Evolutionary conservation across 2,888 invertebrate genomes (phyloP).

Genomic region (Achlya flavicornis): DNA sequence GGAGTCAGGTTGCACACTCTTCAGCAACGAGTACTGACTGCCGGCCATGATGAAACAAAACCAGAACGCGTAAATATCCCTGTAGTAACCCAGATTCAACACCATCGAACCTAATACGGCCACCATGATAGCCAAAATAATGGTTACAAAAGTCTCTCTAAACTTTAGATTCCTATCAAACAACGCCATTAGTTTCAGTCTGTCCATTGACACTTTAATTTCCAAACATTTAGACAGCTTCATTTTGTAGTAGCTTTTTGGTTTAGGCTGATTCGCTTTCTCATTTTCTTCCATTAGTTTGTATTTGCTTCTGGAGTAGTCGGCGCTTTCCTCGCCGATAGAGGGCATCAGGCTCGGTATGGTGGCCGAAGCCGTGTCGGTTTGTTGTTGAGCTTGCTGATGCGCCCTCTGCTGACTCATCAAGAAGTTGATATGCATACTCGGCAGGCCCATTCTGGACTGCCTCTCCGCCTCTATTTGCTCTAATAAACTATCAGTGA

Average conservation of each 20-base stretch:
- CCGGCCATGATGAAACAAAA: slow-evolving; percentile 99
- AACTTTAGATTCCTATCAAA: slow-evolving; percentile 96
- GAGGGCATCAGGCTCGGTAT: slow-evolving; percentile 78
- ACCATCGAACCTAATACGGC: slow-evolving; percentile 93
- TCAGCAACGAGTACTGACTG: slow-evolving; percentile 97
- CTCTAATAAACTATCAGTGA: slow-evolving; percentile 76
- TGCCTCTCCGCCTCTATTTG: slow-evolving; percentile 78
- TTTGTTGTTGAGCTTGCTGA: slow-evolving; percentile 59
- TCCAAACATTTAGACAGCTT: slow-evolving; percentile 86
- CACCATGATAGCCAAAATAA: slow-evolving; percentile 92
- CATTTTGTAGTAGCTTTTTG: slow-evolving; percentile 89
- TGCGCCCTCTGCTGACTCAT: slow-evolving; percentile 73
- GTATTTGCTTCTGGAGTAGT: slow-evolving; percentile 83
- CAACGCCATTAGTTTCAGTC: slow-evolving; percentile 94
- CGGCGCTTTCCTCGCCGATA: slow-evolving; percentile 83
- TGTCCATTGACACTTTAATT: slow-evolving; percentile 95
- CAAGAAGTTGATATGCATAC: slow-evolving; percentile 78
- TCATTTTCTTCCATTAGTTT: slow-evolving; percentile 83
- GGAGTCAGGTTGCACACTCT: slow-evolving; percentile 99
- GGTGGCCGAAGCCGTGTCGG: slow-evolving; percentile 60
- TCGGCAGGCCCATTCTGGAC: slow-evolving; percentile 76
- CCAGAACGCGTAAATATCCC: slow-evolving; percentile 95
- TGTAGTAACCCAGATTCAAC: slow-evolving; percentile 93
- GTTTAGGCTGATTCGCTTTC: slow-evolving; percentile 80
- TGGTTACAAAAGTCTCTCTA: slow-evolving; percentile 91